A percentile compares a stretch with the other conserved stretches of the same genome.
phyloP scores from a whole-genome alignment of 2,888 invertebrate genomes.

The Actias luna region DNA sequence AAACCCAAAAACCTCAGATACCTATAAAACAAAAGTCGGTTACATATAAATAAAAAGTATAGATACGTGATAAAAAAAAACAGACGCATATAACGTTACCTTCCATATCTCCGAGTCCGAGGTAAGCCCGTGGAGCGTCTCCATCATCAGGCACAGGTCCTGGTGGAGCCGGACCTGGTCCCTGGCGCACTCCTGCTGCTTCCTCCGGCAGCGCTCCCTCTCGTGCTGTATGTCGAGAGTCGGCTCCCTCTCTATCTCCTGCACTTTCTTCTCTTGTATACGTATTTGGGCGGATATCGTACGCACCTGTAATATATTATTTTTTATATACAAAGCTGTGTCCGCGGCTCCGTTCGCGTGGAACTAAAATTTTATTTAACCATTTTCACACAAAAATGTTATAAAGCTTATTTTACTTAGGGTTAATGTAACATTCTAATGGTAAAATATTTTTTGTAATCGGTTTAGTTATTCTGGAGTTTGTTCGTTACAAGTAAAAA shows the following conservation, averaged over 20 bases:
- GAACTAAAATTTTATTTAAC: too few species aligned
- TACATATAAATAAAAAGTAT: neutral
- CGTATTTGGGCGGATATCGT: conserved; percentile 58
- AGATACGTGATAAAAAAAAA: neutral
- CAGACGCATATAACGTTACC: conserved; percentile 33
- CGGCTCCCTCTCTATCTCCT: conserved; percentile 55
- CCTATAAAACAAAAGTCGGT: neutral
- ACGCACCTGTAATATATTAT: conserved; percentile 45
- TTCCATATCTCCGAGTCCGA: conserved; percentile 53
- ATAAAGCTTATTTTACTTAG: too few species aligned
- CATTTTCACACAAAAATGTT: too few species aligned
- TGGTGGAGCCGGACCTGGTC: conserved; percentile 53
- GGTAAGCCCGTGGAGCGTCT: conserved; percentile 42
- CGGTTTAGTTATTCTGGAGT: too few species aligned
- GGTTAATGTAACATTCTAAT: too few species aligned
- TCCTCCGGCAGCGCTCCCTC: conserved; percentile 33
- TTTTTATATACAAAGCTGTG: too few species aligned
- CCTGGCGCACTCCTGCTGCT: conserved; percentile 47
- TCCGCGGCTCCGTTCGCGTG: too few species aligned
- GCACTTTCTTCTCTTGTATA: conserved; percentile 53
- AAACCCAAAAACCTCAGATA: neutral
- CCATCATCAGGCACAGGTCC: conserved; percentile 39
- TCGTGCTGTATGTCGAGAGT: conserved; percentile 55
- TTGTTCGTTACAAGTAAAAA: too few species aligned
- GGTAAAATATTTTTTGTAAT: too few species aligned